A percentile compares a stretch with the other conserved stretches of the same genome.
Evolutionary conservation across 2,888 invertebrate genomes (phyloP).

Genomic region (Acheta domesticus): DNA sequence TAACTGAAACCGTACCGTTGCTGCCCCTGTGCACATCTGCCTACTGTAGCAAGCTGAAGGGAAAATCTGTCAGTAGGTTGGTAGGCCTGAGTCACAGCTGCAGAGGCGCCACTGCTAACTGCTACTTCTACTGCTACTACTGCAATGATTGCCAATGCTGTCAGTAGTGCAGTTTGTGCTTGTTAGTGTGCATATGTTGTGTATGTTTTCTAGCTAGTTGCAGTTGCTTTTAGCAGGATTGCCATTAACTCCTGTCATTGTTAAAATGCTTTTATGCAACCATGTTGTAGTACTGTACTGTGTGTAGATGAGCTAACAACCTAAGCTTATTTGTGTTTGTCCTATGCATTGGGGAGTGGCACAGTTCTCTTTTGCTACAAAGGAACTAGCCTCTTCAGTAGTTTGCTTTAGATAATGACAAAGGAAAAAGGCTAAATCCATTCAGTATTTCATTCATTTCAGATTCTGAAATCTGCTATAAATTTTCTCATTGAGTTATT

Average conservation of each 20-base stretch:
- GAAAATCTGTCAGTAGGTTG: constrained; percentile 75
- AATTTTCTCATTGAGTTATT: no score
- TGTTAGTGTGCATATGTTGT: background rate
- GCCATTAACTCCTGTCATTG: background rate
- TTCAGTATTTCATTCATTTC: no score
- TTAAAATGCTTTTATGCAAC: no score
- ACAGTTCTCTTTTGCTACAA: no score
- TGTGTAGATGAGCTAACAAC: no score
- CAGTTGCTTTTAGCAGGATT: background rate
- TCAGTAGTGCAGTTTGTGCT: background rate
- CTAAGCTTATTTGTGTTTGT: no score
- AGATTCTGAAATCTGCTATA: no score
- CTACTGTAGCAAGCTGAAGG: constrained; percentile 69
- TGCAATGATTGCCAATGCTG: background rate
- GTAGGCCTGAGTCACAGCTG: constrained; percentile 28
- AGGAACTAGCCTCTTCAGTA: no score
- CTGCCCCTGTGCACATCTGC: background rate
- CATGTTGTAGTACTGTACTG: no score
- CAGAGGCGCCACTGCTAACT: background rate
- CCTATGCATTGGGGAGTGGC: no score
- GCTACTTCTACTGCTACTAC: background rate
- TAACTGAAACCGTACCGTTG: background rate
- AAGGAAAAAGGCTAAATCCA: no score
- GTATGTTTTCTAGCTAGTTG: background rate
- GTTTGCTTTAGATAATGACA: no score